Evolutionary conservation across 2,113 vertebrate species (phyloP).

Genomic region (Astur gentilis): DNA sequence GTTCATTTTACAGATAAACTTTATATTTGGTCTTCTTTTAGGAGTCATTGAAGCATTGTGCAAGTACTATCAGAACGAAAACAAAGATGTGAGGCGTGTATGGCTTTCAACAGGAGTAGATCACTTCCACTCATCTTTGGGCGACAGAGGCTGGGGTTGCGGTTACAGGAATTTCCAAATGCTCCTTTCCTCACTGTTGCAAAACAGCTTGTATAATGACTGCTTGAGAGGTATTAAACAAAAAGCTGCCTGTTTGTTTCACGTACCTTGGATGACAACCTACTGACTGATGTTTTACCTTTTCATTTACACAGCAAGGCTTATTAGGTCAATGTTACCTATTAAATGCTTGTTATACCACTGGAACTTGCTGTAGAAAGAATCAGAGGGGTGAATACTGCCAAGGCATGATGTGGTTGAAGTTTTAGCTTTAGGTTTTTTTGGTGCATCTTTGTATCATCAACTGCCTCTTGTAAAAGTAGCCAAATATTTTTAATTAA

Average conservation of each 20-base stretch:
- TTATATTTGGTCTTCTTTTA: slow-evolving; percentile 24
- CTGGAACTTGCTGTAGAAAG: not conserved
- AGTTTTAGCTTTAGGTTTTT: not conserved
- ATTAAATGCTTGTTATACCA: not conserved
- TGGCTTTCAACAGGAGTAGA: slow-evolving; percentile 87
- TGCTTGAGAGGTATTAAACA: slow-evolving; percentile 77
- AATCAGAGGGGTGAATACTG: not conserved
- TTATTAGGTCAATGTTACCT: not conserved
- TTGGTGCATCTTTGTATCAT: not conserved
- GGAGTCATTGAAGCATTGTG: slow-evolving; percentile 80
- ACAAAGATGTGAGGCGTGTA: slow-evolving; percentile 76
- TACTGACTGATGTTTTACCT: not conserved
- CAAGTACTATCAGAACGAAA: slow-evolving; percentile 78
- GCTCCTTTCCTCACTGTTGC: slow-evolving; percentile 85
- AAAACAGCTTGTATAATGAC: slow-evolving; percentile 72
- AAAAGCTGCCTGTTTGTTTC: not conserved
- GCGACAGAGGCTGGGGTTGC: slow-evolving; percentile 93
- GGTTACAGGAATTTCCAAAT: slow-evolving; percentile 97
- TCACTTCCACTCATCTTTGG: slow-evolving; percentile 85
- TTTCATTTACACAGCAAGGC: not conserved
- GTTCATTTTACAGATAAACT: not conserved
- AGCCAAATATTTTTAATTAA: not conserved
- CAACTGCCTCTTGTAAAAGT: not conserved
- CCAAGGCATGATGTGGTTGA: not conserved
- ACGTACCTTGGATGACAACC: not conserved